These are phyloP conservation scores for Drosophila subobscura DNA, from an alignment of 1,140 invertebrate genomes.

Conservation along the genomic window DNA sequence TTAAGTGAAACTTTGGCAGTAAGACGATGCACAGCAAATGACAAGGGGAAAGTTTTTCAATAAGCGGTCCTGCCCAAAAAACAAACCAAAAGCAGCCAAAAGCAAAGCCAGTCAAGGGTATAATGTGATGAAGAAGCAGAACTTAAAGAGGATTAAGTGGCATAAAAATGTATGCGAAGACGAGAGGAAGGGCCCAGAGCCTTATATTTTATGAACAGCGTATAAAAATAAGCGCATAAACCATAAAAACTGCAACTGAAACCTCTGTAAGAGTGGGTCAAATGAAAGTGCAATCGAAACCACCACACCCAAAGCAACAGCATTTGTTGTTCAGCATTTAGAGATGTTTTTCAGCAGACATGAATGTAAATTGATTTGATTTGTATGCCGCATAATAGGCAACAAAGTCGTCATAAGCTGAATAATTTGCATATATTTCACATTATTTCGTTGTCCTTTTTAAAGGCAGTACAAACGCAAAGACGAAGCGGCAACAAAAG, in stretches of 20 bases:
- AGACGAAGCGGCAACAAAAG: too few species aligned
- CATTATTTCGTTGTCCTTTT: too few species aligned
- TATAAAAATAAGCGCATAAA: slow-evolving; percentile 80
- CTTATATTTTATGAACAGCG: slow-evolving; percentile 70
- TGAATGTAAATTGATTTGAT: too few species aligned
- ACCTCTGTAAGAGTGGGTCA: slow-evolving; percentile 24
- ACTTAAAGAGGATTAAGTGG: slow-evolving; percentile 28
- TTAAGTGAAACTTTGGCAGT: slow-evolving; percentile 56
- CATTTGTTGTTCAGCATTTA: slow-evolving; percentile 55
- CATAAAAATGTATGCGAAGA: slow-evolving; percentile 4
- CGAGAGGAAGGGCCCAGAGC: slow-evolving; percentile 49
- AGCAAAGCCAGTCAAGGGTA: slow-evolving; percentile 19
- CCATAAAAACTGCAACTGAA: slow-evolving; percentile 49
- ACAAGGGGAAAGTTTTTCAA: slow-evolving; percentile 68
- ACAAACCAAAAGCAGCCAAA: slow-evolving; percentile 29
- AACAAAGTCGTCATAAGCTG: too few species aligned
- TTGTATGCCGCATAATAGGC: too few species aligned
- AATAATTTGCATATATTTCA: too few species aligned
- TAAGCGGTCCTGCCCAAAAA: slow-evolving; percentile 63
- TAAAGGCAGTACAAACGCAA: too few species aligned
- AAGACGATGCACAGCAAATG: slow-evolving; percentile 39
- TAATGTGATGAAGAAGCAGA: slow-evolving; percentile 11
- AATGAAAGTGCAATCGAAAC: slow-evolving; percentile 45
- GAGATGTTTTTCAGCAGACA: slow-evolving; percentile 5
- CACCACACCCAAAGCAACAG: slow-evolving; percentile 32